A percentile compares a stretch with the other conserved stretches of the same genome.
Conservation (phyloP, 2,113 vertebrate genomes). For the Sminthopsis crassicaudata region DNA sequence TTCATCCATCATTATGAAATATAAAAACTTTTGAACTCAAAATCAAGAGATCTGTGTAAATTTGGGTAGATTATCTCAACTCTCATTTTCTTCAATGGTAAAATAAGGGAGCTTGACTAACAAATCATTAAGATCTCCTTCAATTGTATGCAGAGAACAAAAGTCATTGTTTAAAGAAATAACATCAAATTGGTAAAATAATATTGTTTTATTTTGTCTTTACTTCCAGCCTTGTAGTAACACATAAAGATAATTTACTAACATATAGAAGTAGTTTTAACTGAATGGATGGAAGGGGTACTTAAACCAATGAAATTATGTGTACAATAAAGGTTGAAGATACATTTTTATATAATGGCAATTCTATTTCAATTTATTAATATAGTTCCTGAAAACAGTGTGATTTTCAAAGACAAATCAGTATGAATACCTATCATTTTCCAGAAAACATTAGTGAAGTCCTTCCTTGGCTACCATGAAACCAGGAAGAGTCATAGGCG, state of each 20-base stretch:
- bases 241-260: background rate
- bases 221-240: background rate
- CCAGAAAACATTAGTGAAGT: constrained; percentile 38
- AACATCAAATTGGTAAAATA: background rate
- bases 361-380: background rate
- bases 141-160: background rate
- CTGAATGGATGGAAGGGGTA: background rate
- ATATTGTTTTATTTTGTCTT: background rate
- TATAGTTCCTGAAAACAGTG: background rate
- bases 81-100: background rate
- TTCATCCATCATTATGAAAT: background rate
- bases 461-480: constrained; percentile 1
- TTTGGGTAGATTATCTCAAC: background rate
- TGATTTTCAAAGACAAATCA: constrained; percentile 5
- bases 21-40: background rate
- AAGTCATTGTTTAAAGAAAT: background rate
- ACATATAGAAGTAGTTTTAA: background rate
- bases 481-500: background rate
- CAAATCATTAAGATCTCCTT: background rate
- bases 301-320: background rate
- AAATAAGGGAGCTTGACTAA: background rate
- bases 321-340: background rate
- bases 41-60: background rate
- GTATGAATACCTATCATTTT: constrained; percentile 29
- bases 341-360: background rate